phyloP scores from a whole-genome alignment of 2,113 vertebrate genomes.

The Morone saxatilis region DNA sequence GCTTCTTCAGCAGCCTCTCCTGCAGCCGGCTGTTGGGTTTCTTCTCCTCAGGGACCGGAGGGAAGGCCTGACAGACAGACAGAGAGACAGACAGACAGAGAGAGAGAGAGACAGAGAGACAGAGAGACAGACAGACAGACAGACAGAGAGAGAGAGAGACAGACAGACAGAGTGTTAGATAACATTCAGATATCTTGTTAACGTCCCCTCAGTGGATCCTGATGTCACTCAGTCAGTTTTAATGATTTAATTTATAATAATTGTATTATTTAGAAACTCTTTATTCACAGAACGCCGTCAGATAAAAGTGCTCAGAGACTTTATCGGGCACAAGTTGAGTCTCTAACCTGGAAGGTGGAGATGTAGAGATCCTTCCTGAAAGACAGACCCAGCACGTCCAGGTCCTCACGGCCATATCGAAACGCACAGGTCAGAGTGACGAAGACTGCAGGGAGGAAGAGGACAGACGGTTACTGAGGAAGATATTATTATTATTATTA shows the following conservation, averaged over 20 bases:
- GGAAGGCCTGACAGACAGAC: slow-evolving; percentile 83
- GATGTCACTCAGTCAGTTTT: no score
- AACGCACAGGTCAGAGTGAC: slow-evolving; percentile 95
- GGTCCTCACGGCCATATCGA: slow-evolving; percentile 93
- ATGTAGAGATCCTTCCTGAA: slow-evolving; percentile 95
- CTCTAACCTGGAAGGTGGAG: slow-evolving; percentile 88
- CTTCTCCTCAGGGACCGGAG: slow-evolving; percentile 86
- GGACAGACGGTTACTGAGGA: not conserved
- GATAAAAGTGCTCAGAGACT: no score
- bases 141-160: no score
- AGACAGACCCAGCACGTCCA: slow-evolving; percentile 92
- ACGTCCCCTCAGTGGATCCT: no score
- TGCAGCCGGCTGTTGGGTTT: slow-evolving; percentile 90
- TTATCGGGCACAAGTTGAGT: no score
- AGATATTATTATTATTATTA: not conserved
- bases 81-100: not conserved
- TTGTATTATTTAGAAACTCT: no score
- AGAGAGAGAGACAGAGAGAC: not conserved
- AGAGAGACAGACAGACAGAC: no score
- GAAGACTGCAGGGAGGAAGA: slow-evolving; percentile 83
- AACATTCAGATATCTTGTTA: no score
- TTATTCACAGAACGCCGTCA: no score
- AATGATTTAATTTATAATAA: no score
- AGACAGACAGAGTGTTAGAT: no score
- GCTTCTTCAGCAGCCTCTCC: slow-evolving; percentile 91